These are phyloP conservation scores for Galerucella nymphaeae DNA, from an alignment of 2,888 invertebrate genomes.

Conservation along the genomic window DNA sequence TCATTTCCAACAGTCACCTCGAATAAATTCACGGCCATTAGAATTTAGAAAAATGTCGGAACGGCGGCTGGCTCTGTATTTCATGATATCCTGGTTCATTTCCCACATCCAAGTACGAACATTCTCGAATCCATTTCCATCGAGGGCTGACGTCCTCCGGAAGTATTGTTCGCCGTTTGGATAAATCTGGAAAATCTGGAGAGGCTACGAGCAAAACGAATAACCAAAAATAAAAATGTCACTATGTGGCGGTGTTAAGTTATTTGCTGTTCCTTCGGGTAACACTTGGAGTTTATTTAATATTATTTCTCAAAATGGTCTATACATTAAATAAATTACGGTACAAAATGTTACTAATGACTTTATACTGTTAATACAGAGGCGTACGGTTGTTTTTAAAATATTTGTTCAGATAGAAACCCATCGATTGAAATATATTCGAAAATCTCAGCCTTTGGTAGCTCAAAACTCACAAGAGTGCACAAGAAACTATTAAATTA, in stretches of 20 bases:
- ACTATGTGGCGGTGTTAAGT: slow-evolving; percentile 28
- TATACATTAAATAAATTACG: neutral
- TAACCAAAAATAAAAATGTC: slow-evolving; percentile 27
- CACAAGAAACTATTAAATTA: neutral
- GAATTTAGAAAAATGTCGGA: slow-evolving; percentile 35
- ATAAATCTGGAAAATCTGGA: slow-evolving; percentile 33
- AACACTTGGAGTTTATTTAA: slow-evolving; percentile 27
- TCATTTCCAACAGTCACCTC: slow-evolving; percentile 36
- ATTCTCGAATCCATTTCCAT: slow-evolving; percentile 35
- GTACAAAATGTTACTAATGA: neutral
- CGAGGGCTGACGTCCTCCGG: slow-evolving; percentile 29
- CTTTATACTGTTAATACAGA: no score
- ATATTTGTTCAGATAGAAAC: no score
- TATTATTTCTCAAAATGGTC: slow-evolving; percentile 16
- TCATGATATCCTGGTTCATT: slow-evolving; percentile 37
- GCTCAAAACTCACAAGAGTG: neutral
- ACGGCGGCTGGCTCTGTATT: slow-evolving; percentile 31
- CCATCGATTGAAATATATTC: neutral
- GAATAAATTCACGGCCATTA: slow-evolving; percentile 36
- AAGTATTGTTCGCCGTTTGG: slow-evolving; percentile 35
- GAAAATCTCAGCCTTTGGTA: neutral
- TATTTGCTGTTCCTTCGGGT: slow-evolving; percentile 35
- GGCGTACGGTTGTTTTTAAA: no score
- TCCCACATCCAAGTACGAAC: slow-evolving; percentile 31
- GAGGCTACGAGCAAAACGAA: slow-evolving; percentile 23